A percentile compares a stretch with the other conserved stretches of the same genome.
phyloP scores from a whole-genome alignment of 2,113 vertebrate species.

The Patagioenas fasciata region DNA sequence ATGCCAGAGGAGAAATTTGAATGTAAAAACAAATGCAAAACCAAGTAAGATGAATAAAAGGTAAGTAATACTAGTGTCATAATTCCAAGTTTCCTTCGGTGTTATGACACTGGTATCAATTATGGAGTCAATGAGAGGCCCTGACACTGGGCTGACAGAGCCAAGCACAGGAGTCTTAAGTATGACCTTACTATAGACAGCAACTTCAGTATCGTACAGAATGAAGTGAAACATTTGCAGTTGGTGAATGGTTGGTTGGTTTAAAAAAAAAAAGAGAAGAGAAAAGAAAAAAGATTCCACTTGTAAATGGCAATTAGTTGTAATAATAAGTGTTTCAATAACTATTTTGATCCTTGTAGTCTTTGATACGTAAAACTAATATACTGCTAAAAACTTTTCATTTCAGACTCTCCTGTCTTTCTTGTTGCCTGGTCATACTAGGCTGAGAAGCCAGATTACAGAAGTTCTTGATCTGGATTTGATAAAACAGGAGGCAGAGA shows the following conservation, averaged over 20 bases:
- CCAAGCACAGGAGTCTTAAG: not conserved
- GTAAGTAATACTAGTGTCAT: not conserved
- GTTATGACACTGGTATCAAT: not conserved
- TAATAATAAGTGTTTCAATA: not conserved
- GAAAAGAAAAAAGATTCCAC: not conserved
- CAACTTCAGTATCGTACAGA: not conserved
- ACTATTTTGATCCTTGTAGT: not conserved
- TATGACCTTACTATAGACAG: not conserved
- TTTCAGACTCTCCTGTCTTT: constrained; percentile 89
- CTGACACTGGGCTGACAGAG: not conserved
- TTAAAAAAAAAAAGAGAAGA: not conserved
- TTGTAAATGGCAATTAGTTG: not conserved
- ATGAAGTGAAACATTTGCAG: not conserved
- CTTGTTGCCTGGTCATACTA: constrained; percentile 86
- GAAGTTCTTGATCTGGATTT: constrained; percentile 91
- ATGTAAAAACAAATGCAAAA: not conserved
- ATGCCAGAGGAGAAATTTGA: not conserved
- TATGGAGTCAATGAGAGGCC: not conserved
- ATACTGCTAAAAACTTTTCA: constrained; percentile 11
- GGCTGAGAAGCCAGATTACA: constrained; percentile 86
- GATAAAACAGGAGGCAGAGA: constrained; percentile 96
- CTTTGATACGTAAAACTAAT: constrained; percentile 7
- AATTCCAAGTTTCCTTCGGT: not conserved
- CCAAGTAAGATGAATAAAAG: not conserved
- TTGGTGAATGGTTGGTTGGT: not conserved